Evolutionary conservation across 2,797 vertebrate species (phyloP), one percentile per base, ranked within the genome.

Genomic region (Bovichtus diacanthus): DNA sequence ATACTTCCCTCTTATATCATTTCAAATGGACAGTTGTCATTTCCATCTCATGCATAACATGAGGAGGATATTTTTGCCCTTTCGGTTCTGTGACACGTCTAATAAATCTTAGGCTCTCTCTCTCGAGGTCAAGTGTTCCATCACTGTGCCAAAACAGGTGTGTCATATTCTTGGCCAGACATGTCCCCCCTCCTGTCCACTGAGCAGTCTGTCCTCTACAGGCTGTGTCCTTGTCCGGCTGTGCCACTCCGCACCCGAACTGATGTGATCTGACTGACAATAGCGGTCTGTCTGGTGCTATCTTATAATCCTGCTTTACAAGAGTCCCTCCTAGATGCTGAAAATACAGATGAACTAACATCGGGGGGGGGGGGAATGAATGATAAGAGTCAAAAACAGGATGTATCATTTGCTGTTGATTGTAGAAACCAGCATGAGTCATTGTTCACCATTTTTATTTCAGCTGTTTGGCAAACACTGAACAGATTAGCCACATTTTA

Each of bases 181-280:
- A 29, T 72, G 81, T 77, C 60, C 63, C 13, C n/a, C 19, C n/a
- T 49, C 86, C 72, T 39, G 80, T 86, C 83, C 87, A 77, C 68
- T 38, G 64, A 82, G 74, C 64, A 66, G 80, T 82, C 81, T 76
- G 87, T 91, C 92, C 90, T 93, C 88, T 85, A 21, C 54, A 54
- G 80, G 86, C 82, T 77, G 64, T 9, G 94, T 95, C 95, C 95
- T 95, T 95, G 94, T 92, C 87, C 38, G 47, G 86, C 82, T 61
- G 85, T 92, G 92, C 92, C 90, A 71, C 78, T 87, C 79, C 64
- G 27, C 72, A 36, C 61, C 0, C 60, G 83, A 82, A 87, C 90
- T 78, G 91, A 93, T 95, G 94, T 92, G 91, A 93, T 90, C 87
- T 53, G 93, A 94, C 88, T 95, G 92, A 88, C 90, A 93, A 95